phyloP scores from a whole-genome alignment of 2,888 invertebrate genomes.

The Cryptocephalus primarius region DNA sequence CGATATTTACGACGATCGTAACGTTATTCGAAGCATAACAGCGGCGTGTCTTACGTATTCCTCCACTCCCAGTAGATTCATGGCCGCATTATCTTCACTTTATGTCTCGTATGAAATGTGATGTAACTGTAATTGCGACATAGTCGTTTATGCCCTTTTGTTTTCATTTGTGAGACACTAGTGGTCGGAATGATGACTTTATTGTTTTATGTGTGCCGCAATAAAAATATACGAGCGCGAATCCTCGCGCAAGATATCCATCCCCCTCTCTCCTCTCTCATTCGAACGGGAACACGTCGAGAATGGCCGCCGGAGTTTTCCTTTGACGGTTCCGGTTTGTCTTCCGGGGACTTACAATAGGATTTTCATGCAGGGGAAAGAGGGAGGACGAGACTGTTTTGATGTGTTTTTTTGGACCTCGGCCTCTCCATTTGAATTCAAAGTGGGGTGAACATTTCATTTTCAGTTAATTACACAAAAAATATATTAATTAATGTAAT shows the following conservation, averaged over 20 bases:
- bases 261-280: no score
- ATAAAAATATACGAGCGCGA: conserved; percentile 1
- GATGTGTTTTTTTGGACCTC: no score
- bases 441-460: no score
- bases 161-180: conserved; percentile 10
- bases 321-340: no score
- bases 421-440: no score
- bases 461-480: no score
- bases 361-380: no score
- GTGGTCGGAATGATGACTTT: conserved; percentile 7
- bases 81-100: conserved; percentile 12
- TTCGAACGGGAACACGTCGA: no score
- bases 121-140: conserved; percentile 14
- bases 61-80: conserved; percentile 15
- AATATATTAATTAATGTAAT: no score
- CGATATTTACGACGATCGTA: conserved; percentile 4
- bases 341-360: no score
- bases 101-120: conserved; percentile 14
- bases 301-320: no score
- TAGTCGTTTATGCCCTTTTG: conserved; percentile 10
- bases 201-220: conserved; percentile 3
- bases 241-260: background rate
- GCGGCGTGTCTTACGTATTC: conserved; percentile 3
- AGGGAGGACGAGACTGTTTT: no score
- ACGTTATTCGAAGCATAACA: conserved; percentile 5